A percentile compares a stretch with the other conserved stretches of the same genome.
These are phyloP conservation scores for Aleiodes leptofemur DNA, from an alignment of 2,888 invertebrate genomes.

Conservation along the genomic window DNA sequence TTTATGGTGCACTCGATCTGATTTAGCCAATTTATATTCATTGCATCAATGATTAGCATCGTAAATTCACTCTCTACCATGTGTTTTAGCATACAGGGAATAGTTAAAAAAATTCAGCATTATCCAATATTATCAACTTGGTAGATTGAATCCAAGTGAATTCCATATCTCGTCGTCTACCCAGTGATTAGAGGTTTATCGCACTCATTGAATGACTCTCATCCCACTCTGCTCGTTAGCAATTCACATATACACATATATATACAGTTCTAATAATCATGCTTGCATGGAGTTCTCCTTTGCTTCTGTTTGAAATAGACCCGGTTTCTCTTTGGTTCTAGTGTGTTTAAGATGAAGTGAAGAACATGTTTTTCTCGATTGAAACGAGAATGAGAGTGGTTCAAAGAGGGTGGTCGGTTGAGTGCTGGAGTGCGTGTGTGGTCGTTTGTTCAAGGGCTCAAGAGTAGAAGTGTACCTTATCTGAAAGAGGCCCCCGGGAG, in stretches of 20 bases:
- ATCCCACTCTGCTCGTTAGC: constrained; percentile 50
- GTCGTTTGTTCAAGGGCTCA: constrained; percentile 40
- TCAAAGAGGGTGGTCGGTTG: constrained; percentile 45
- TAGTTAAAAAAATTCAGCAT: background rate
- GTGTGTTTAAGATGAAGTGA: background rate
- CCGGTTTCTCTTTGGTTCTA: constrained; percentile 7
- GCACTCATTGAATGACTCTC: constrained; percentile 34
- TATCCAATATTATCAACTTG: background rate
- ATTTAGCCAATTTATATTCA: too few species aligned
- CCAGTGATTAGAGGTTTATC: constrained; percentile 38
- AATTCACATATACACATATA: constrained; percentile 50
- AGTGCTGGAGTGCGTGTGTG: constrained; percentile 30
- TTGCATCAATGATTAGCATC: too few species aligned
- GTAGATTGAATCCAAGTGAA: background rate
- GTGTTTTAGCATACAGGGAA: too few species aligned
- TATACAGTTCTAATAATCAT: constrained; percentile 43
- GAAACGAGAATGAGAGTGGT: constrained; percentile 41
- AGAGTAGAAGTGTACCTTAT: constrained; percentile 11
- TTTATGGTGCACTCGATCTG: too few species aligned
- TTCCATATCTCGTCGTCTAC: constrained; percentile 5
- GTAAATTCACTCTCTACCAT: too few species aligned
- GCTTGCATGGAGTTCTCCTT: constrained; percentile 19
- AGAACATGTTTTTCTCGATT: constrained; percentile 49
- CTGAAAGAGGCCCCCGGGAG: constrained; percentile 21
- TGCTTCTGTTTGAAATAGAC: constrained; percentile 36